Evolutionary conservation across 1,140 invertebrate species (phyloP).

Genomic region (Dinoponera quadriceps): DNA sequence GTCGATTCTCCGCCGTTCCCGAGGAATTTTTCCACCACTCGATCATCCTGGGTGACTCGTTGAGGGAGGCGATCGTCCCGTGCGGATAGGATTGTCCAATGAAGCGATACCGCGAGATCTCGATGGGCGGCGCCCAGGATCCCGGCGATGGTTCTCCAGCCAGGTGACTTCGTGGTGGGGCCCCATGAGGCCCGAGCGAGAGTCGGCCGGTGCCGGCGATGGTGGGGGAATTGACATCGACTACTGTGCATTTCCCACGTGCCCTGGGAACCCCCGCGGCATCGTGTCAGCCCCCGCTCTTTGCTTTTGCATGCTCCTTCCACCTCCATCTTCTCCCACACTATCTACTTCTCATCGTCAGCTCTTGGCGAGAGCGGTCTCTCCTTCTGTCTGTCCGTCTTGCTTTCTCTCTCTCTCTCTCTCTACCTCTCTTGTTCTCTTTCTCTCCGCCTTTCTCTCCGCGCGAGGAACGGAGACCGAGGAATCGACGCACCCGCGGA

Average conservation of each 20-base stretch:
- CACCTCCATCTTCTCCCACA: slow-evolving; percentile 70
- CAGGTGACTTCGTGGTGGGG: slow-evolving; percentile 73
- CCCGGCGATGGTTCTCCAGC: slow-evolving; percentile 73
- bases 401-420: slow-evolving; percentile 13
- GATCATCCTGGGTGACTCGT: slow-evolving; percentile 62
- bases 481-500: slow-evolving; percentile 59
- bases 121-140: slow-evolving; percentile 74
- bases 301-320: slow-evolving; percentile 76
- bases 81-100: slow-evolving; percentile 70
- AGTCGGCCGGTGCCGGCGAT: slow-evolving; percentile 50
- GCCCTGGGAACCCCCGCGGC: slow-evolving; percentile 86
- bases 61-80: slow-evolving; percentile 78
- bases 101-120: slow-evolving; percentile 76
- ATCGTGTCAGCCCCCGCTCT: slow-evolving; percentile 82
- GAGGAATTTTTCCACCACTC: slow-evolving; percentile 77
- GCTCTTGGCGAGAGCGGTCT: slow-evolving; percentile 26
- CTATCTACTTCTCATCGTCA: slow-evolving; percentile 64
- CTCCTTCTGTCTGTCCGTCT: slow-evolving; percentile 36
- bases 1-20: slow-evolving; percentile 49
- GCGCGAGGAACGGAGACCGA: slow-evolving; percentile 18
- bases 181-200: slow-evolving; percentile 66
- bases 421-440: slow-evolving; percentile 45
- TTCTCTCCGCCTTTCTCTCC: slow-evolving; percentile 13
- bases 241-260: slow-evolving; percentile 87
- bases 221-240: slow-evolving; percentile 82